Evolutionary conservation across 2,113 vertebrate genomes (phyloP).

Genomic region (Pseudolaguvia tuberculata): DNA sequence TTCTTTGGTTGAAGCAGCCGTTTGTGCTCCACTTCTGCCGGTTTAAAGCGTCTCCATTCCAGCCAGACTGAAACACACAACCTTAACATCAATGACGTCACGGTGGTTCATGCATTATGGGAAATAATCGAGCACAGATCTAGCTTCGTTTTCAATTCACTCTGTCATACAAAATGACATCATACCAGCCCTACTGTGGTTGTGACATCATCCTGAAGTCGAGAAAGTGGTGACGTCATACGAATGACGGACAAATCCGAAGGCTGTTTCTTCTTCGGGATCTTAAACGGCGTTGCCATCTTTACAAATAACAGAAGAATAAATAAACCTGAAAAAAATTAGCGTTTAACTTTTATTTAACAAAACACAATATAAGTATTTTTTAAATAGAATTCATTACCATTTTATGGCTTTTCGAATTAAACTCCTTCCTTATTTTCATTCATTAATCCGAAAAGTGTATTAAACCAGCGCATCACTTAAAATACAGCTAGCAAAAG

Average conservation of each 20-base stretch:
- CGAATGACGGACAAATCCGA: slow-evolving; percentile 13
- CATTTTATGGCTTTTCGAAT: neutral
- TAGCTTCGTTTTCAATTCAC: too few relatives aligned
- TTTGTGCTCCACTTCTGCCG: slow-evolving; percentile 26
- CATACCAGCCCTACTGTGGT: slow-evolving; percentile 44
- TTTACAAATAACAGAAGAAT: neutral
- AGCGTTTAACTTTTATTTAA: too few relatives aligned
- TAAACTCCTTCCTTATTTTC: neutral
- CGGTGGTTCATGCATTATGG: too few relatives aligned
- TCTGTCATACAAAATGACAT: neutral
- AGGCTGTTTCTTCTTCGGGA: slow-evolving; percentile 58
- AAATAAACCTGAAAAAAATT: neutral
- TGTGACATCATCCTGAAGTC: slow-evolving; percentile 43
- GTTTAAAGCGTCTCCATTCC: neutral
- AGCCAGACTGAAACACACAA: slow-evolving; percentile 38
- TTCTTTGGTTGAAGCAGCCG: slow-evolving; percentile 32
- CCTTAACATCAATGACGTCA: too few relatives aligned
- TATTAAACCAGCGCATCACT: neutral
- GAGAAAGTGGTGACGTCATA: slow-evolving; percentile 59
- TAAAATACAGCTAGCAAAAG: neutral
- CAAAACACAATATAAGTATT: too few relatives aligned
- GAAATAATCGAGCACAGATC: too few relatives aligned
- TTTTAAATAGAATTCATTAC: neutral
- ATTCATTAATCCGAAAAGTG: neutral
- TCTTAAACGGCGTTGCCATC: slow-evolving; percentile 60